Conservation (phyloP, 2,113 vertebrate species). For the Protomyctophum bolini region DNA sequence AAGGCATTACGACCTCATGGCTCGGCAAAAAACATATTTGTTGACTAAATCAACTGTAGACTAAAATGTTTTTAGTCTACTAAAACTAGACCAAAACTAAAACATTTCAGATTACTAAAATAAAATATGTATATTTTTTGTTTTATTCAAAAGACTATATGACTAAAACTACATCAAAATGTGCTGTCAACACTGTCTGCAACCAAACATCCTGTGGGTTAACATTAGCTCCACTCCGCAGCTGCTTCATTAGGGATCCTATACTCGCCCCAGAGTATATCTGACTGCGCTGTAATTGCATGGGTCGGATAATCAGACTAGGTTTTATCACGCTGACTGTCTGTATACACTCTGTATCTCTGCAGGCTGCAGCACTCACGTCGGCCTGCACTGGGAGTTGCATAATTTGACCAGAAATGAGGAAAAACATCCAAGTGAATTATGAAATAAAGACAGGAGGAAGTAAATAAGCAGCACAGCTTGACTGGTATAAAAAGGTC, state of each 20-base stretch:
- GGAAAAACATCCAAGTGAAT: slow-evolving; percentile 52
- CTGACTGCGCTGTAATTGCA: slow-evolving; percentile 54
- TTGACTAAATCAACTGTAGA: no score
- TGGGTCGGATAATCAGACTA: slow-evolving; percentile 30
- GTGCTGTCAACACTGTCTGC: slow-evolving; percentile 28
- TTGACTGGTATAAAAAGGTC: slow-evolving; percentile 28
- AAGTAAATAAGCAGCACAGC: slow-evolving; percentile 55
- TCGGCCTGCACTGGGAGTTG: slow-evolving; percentile 33
- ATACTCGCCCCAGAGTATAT: slow-evolving; percentile 20
- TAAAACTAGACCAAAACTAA: no score
- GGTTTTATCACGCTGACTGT: slow-evolving; percentile 49
- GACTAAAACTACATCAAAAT: slow-evolving; percentile 3
- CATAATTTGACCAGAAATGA: slow-evolving; percentile 45
- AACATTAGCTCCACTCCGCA: slow-evolving; percentile 33
- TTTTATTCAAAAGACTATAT: no score
- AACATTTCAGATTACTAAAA: no score
- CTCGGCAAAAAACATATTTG: no score
- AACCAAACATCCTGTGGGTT: slow-evolving; percentile 46
- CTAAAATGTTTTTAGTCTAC: no score
- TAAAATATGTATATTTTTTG: no score
- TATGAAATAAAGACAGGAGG: slow-evolving; percentile 52
- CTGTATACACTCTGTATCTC: neutral
- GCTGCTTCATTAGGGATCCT: slow-evolving; percentile 45
- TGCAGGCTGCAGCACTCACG: neutral
- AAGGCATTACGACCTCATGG: no score